phyloP scores from a whole-genome alignment of 92 coral and sea anemone genomes.

The Porites divaricata region DNA sequence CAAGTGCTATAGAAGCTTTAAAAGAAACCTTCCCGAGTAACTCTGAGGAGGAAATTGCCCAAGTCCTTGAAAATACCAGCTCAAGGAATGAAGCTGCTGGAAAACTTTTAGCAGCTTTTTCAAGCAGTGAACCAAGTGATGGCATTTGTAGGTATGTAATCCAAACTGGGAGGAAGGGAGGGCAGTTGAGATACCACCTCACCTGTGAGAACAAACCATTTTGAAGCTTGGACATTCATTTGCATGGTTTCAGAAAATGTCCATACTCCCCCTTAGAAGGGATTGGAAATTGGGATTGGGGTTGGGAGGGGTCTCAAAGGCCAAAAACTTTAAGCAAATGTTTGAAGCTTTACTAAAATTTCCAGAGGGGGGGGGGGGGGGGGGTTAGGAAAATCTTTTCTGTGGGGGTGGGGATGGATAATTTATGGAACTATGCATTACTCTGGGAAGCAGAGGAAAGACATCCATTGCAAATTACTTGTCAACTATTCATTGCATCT shows the following conservation, averaged over 20 bases:
- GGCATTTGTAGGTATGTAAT: slow-evolving; percentile 12
- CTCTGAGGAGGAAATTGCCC: slow-evolving; percentile 5
- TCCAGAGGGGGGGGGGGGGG: slow-evolving; percentile 7
- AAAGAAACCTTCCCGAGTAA: slow-evolving; percentile 19
- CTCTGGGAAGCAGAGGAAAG: slow-evolving; percentile 8
- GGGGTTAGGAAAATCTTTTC: background rate
- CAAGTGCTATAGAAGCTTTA: slow-evolving; percentile 15
- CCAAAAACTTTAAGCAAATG: slow-evolving; percentile 5
- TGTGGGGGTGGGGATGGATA: background rate
- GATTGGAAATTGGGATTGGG: background rate
- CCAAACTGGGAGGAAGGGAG: slow-evolving; percentile 11
- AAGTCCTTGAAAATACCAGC: background rate
- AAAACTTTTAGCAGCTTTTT: background rate
- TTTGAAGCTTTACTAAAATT: background rate
- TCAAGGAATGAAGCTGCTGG: slow-evolving; percentile 20
- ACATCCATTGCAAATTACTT: slow-evolving; percentile 14
- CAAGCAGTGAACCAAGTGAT: slow-evolving; percentile 23
- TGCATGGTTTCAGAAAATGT: background rate
- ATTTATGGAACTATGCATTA: slow-evolving; percentile 1
- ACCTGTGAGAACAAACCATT: slow-evolving; percentile 3
- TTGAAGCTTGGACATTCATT: slow-evolving; percentile 6
- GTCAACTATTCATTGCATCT: slow-evolving; percentile 4
- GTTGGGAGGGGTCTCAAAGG: slow-evolving; percentile 2
- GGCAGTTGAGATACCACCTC: slow-evolving; percentile 6
- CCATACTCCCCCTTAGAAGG: no score